Conservation (phyloP, 2,113 vertebrate genomes). For the Ailuropoda melanoleuca region DNA sequence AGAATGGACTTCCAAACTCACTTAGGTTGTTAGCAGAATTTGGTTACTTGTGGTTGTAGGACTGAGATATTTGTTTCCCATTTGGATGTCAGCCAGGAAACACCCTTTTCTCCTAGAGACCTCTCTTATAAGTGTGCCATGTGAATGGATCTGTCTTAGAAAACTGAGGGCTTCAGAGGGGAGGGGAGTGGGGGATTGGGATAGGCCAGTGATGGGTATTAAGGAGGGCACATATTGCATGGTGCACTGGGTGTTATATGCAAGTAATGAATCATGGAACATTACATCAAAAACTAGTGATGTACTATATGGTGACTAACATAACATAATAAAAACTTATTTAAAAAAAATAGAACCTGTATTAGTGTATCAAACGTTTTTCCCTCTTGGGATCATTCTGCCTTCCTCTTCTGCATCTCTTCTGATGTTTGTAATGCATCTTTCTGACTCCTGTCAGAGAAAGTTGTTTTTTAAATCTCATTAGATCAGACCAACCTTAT, state of each 20-base stretch:
- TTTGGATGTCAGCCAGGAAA: background rate
- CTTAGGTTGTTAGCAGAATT: background rate
- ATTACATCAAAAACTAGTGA: no score
- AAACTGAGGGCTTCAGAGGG: no score
- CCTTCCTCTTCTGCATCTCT: background rate
- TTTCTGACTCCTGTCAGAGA: background rate
- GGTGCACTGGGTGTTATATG: no score
- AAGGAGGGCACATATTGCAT: no score
- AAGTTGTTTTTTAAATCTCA: background rate
- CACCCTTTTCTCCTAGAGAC: background rate
- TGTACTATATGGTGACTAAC: no score
- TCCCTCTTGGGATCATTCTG: background rate
- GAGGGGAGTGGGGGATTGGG: no score
- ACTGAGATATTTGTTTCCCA: background rate
- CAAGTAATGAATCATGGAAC: no score
- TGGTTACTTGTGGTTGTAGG: background rate
- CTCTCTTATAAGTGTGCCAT: background rate
- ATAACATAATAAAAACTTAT: no score
- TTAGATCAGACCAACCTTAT: background rate
- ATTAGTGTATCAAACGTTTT: rapidly evolving
- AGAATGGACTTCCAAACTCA: background rate
- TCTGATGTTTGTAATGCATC: background rate
- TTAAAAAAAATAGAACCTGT: background rate
- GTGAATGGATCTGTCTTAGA: background rate
- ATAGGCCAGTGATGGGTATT: no score